Base-by-base conservation (phyloP, 2,113 vertebrate species). In the Genyomyrus donnyi region DNA sequence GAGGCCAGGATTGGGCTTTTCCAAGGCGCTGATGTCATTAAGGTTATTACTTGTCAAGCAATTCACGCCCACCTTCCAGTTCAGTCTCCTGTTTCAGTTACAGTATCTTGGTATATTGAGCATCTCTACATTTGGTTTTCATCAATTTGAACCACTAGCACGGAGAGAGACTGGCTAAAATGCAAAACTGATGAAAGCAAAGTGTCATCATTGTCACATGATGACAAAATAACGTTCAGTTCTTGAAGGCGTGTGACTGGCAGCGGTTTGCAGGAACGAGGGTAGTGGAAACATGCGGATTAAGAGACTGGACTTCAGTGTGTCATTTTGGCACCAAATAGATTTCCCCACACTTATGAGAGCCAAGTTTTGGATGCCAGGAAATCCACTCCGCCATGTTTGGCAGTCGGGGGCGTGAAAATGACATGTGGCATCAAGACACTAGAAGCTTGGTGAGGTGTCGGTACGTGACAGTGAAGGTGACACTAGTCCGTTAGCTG, bases 251-350 rank as follows among this genome's bases (percentile, higher is more conserved):
- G 49, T 48, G 85, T 27, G 56, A 92, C 91, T 92, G 91, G 6
- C 52, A 91, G 92, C 92, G 90, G 90, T 86, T 87, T 45, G 46
- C 50, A 89, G 45, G 88, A 90, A 74, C 39, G 86, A 88, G 90
- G 58, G 77, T 19, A 45, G 50, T 15, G 53, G 42, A 24, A 66
- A 31, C 27, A 50, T 83, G 74, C n/a, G 17, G 48, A 84, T 52
- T n/a, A 50, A 42, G 58, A 89, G 66, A 92, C 89, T 91, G 11
- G 31, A 53, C 62, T 87, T 24, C 3, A 83, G 53, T 80, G 87
- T 9, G 24, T 31, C 45, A 77, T 74, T 24, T 74, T 77, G 62
- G 62, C 88, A 77, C 62, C 24, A 35, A 49, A 74, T 6, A 56
- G 53, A 31, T 21, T 62, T 5, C 88, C 39, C 45, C 13, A 46